Conservation (phyloP, 2,888 invertebrate genomes). For the Coleophora flavipennella region DNA sequence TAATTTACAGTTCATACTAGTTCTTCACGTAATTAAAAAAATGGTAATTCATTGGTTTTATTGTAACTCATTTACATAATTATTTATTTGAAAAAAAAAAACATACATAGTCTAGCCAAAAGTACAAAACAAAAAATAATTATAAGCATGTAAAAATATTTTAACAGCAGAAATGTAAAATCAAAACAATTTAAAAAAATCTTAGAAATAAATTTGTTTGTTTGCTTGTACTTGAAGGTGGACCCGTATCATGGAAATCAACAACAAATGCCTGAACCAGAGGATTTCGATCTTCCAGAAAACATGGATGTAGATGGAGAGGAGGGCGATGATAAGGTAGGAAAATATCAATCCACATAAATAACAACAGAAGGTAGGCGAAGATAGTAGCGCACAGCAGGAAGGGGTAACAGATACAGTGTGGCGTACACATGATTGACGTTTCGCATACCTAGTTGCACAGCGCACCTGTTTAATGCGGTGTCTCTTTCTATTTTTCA, state of each 20-base stretch:
- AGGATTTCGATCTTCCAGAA: slow-evolving; percentile 90
- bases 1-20: too few relatives aligned
- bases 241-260: slow-evolving; percentile 89
- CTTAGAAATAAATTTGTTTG: too few relatives aligned
- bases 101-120: too few relatives aligned
- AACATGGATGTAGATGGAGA: slow-evolving; percentile 86
- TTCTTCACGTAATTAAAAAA: too few relatives aligned
- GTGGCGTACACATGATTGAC: background rate
- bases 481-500: slow-evolving; percentile 3
- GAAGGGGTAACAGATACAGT: background rate
- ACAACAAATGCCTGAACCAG: slow-evolving; percentile 84
- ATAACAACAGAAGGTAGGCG: background rate
- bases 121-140: too few relatives aligned
- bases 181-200: too few relatives aligned
- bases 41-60: too few relatives aligned
- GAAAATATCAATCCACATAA: background rate
- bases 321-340: slow-evolving; percentile 69
- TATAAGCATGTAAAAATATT: too few relatives aligned
- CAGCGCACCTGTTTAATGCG: too few relatives aligned
- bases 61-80: too few relatives aligned
- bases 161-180: too few relatives aligned
- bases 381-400: background rate
- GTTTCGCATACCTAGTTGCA: background rate
- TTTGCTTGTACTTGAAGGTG: slow-evolving; percentile 34
- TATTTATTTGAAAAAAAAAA: too few relatives aligned